Evolutionary conservation across 1,140 invertebrate genomes (phyloP), one percentile per base, ranked within the genome.

Genomic region (Cotesia glomerata): DNA sequence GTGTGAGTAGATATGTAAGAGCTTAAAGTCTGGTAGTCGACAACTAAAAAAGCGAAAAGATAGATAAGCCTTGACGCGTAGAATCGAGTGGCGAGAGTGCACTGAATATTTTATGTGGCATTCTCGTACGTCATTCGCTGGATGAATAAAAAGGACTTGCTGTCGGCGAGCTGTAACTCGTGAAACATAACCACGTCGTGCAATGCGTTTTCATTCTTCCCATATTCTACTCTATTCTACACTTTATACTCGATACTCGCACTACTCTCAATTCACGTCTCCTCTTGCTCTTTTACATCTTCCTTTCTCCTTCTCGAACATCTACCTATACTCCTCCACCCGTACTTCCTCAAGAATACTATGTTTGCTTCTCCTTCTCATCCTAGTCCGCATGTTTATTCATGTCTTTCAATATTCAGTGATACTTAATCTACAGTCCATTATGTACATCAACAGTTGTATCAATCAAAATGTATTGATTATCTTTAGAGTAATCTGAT

Each of bases 61-160:
- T 49, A 63, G 69, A 71, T 71, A 71, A 70, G 62, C 39, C 75
- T 72, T 76, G 75, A 74, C 75, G 72, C 72, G 65, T 73, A 52
- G 75, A 76, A 76, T 76, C 75, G 75, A 76, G 75, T 76, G 69
- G 67, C 65, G 69, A 73, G 66, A 76, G 75, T 76, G 75, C 72
- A 76, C 72, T 76, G 75, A 76, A 76, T 76, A 76, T 76, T 76
- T 71, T 76, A 76, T 76, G 75, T 65, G 61, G 75, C 72, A 76
- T 76, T 73, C 75, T 76, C 69, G 68, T 73, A 76, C 75, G 71
- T 76, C 72, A 76, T 73, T 75, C 75, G 72, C 26, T 58, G 71
- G 68, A 74, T 69, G 69, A 76, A 76, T 73, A 76, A 76, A 76
- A 76, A 73, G 71, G 74, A 51, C 71, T 69, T 69, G 51, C 66